These are phyloP conservation scores for Gallirallus australis DNA, from an alignment of 2,797 vertebrate species.

Conservation along the genomic window DNA sequence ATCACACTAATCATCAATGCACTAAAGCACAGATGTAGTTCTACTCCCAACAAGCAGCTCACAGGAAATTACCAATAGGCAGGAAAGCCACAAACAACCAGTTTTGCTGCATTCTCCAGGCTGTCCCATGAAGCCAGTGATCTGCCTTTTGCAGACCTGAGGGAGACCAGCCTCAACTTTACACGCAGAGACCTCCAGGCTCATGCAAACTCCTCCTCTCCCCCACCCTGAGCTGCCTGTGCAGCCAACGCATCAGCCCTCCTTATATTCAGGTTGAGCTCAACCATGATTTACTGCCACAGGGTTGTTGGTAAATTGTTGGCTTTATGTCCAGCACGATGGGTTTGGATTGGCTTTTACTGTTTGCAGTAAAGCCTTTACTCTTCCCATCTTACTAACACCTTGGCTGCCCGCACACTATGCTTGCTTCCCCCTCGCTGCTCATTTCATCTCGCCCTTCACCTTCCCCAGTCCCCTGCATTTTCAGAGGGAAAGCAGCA, in stretches of 20 bases:
- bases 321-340: constrained; percentile 11
- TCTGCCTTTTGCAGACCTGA: accelerated
- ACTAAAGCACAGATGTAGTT: not conserved
- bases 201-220: not conserved
- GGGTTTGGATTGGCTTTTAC: constrained; percentile 26
- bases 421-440: not conserved
- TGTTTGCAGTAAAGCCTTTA: constrained; percentile 6
- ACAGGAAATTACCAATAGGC: not conserved
- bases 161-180: accelerated
- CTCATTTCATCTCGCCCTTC: constrained; percentile 36
- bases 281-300: not conserved
- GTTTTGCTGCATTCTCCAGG: not conserved
- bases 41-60: not conserved
- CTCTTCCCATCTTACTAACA: constrained; percentile 3
- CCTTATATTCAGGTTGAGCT: not conserved
- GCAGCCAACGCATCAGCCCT: not conserved
- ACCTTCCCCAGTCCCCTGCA: constrained; percentile 23
- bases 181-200: too few species aligned
- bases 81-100: not conserved
- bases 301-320: not conserved
- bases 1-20: not conserved
- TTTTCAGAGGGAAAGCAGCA: constrained; percentile 34
- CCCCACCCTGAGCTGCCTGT: not conserved
- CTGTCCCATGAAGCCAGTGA: not conserved
- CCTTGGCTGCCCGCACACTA: not conserved